Evolutionary conservation across 2,113 vertebrate genomes (phyloP), one percentile per base, ranked within the genome.

Genomic region (Callithrix jacchus): DNA sequence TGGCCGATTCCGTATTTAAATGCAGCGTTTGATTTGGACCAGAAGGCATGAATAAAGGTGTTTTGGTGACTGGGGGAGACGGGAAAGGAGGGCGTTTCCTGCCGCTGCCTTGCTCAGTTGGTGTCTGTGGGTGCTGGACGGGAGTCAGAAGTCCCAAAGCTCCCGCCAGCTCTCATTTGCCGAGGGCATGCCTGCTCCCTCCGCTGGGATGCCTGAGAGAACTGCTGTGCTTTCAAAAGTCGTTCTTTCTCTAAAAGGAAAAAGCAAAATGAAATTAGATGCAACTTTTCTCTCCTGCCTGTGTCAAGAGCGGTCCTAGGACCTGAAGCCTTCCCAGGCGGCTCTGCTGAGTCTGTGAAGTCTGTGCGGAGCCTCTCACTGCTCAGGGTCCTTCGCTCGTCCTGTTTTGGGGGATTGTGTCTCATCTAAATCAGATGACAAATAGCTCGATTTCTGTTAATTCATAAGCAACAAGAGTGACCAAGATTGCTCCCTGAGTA

Each of bases 131-230:
- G 1, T 6, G 27, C 20, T 1, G 6, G 79, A 21, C 35, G 71
- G 1, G 16, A 0, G 21, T 14, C 0, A 40, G 0, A 4, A 25
- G 5, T 17, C 35, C 0, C 3, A 8, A 23, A n/a, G 32, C 23
- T 18, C n/a, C 20, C 2, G 6, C 40, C 56, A 21, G 68, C 54
- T 8, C 3, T 40, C 32, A 5, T 6, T 14, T 64, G 61, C 61
- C 0, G 5, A 32, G 61, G 27, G 61, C 5, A 5, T 6, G 13
- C 40, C 17, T 1, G 35, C 35, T 21, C 18, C n/a, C 6, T n/a
- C n/a, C 18, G 0, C 4, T 1, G 76, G 74, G 83, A 8, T 12
- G 8, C 70, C 73, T 35, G 21, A 8, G 23, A 32, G 64, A 0
- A 2, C 6, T 6, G 2, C 73, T 7, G 58, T 54, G 12, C 42